Evolutionary conservation across 2,113 vertebrate genomes (phyloP).

Genomic region (Hemibagrus wyckioides): DNA sequence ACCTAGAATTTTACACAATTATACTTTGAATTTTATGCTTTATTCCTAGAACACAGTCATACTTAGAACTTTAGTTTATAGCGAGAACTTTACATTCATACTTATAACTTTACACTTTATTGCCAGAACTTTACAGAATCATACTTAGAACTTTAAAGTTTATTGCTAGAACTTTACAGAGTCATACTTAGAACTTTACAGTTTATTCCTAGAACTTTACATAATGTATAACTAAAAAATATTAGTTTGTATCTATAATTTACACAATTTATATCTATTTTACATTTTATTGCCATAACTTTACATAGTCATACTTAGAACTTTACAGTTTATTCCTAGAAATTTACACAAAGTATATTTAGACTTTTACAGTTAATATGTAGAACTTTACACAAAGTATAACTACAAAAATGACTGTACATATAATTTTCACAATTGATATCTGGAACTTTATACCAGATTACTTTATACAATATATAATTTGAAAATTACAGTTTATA

Average conservation of each 20-base stretch:
- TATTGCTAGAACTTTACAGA: not conserved
- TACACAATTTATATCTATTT: not conserved
- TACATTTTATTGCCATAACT: not conserved
- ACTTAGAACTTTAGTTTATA: not conserved
- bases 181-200: too few species aligned
- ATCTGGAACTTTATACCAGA: too few species aligned
- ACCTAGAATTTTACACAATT: not conserved
- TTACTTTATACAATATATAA: too few species aligned
- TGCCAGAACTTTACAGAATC: not conserved
- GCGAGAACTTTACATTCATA: not conserved
- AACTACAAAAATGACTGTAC: too few species aligned
- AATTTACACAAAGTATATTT: too few species aligned
- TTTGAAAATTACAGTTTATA: too few species aligned
- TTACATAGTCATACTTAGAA: not conserved
- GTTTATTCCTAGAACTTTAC: not conserved
- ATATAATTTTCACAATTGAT: too few species aligned
- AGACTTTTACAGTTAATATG: too few species aligned
- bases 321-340: not conserved
- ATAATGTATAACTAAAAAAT: too few species aligned
- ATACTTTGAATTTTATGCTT: not conserved
- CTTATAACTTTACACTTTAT: too few species aligned
- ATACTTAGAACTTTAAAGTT: not conserved
- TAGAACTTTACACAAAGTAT: too few species aligned
- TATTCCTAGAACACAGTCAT: not conserved
- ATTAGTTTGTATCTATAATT: not conserved